phyloP scores from a whole-genome alignment of 2,113 vertebrate genomes.

The pig (Sus scrofa) region T2T-Sscrofa CM000830.6:120788501-120789000 shows the following conservation, averaged over 20 bases:
- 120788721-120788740: background rate
- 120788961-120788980: background rate
- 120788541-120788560: background rate
- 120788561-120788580: background rate
- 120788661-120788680: background rate
- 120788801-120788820: background rate
- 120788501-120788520: background rate
- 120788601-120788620: background rate
- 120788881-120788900: background rate
- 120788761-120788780: constrained; percentile 34
- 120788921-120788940: background rate
- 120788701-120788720: background rate
- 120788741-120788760: constrained; percentile 38
- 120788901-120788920: background rate
- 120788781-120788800: background rate
- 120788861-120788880: background rate
- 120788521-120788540: background rate
- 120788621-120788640: background rate
- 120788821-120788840: background rate
- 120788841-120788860: background rate
- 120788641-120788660: constrained; percentile 9
- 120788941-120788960: background rate
- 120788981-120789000: background rate
- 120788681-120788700: background rate
- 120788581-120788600: background rate